These are phyloP conservation scores for Lordiphosa stackelbergi DNA, from an alignment of 1,140 invertebrate genomes.

Conservation along the genomic window DNA sequence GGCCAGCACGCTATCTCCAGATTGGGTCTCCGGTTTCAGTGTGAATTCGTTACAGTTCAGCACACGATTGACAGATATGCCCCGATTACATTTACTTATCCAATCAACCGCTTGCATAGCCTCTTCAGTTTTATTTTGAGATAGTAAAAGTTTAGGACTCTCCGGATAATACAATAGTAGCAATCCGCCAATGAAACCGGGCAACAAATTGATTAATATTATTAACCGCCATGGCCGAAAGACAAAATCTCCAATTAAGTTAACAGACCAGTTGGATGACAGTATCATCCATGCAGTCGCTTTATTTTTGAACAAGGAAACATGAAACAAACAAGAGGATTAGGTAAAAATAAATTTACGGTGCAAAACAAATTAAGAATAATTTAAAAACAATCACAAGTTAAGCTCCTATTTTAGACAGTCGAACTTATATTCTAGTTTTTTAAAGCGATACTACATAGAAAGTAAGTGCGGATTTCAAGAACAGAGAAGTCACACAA, in stretches of 20 bases:
- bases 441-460: no score
- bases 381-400: no score
- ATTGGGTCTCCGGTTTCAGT: conserved; percentile 44
- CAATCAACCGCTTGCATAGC: conserved; percentile 78
- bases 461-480: no score
- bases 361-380: no score
- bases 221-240: conserved; percentile 83
- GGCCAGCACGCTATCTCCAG: conserved; percentile 40
- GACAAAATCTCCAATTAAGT: conserved; percentile 38
- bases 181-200: conserved; percentile 80
- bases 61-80: conserved; percentile 57
- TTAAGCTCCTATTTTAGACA: no score
- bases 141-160: conserved; percentile 82
- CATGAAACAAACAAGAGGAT: neutral
- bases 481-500: no score
- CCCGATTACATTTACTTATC: conserved; percentile 79
- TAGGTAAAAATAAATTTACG: no score
- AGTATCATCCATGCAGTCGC: conserved; percentile 60
- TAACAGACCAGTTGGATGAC: conserved; percentile 49
- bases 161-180: conserved; percentile 81
- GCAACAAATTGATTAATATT: conserved; percentile 80
- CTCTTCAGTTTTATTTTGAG: conserved; percentile 77
- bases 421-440: no score
- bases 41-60: conserved; percentile 36
- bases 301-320: conserved; percentile 6